Evolutionary conservation across 2,113 vertebrate species (phyloP), one percentile per base, ranked within the genome.

Genomic region (rat (Rattus norvegicus)): DNA sequence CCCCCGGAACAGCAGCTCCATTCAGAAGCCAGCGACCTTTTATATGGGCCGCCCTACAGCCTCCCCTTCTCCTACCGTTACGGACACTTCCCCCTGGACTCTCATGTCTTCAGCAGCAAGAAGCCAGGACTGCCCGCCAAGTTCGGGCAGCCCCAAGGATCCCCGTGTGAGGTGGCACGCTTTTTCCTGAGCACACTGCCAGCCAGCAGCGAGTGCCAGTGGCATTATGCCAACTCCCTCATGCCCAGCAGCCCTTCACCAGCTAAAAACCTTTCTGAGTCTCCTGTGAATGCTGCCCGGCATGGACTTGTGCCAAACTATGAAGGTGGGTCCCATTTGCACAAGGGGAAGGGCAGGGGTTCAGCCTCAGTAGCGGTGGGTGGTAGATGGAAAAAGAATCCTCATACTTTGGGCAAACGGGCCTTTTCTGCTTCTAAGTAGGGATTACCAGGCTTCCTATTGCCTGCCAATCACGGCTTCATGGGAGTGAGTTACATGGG

Each of bases 21-120:
- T 89, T 97, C 99, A 20, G 99, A 99, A 87, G 98, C 96, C 79
- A 93, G 98, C 9, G 99, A 99, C 75, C 98, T 99, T 56, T 95
- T 99, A 93, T 99, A 99, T 11, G 94, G 98, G 59, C 97, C 99
- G 0, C 92, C 99, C 20, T 99, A 99, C 94, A 96, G 98, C 92
- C 98, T 99, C 97, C 98, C 99, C 89, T 99, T 99, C 96, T 98
- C 98, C 90, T 99, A 99, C 98, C 98, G 98, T 76, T 99, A 99
- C 3, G 98, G 99, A 94, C 98, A 98, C 98, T 98, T 98, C 72
- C 98, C 99, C 26, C 91, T 98, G 69, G 99, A 99, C 49, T 97
- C 98, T 28, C 98, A 99, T 11, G 98, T 98, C 93, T 98, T 99
- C 93, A 76, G 98, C 12, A 97, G 98, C 98, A 99, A 98, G 97